Percentiles rank a stretch among this genome's conserved stretches.
Conservation (phyloP, 1,140 invertebrate species). For the Nomia melanderi region DNA sequence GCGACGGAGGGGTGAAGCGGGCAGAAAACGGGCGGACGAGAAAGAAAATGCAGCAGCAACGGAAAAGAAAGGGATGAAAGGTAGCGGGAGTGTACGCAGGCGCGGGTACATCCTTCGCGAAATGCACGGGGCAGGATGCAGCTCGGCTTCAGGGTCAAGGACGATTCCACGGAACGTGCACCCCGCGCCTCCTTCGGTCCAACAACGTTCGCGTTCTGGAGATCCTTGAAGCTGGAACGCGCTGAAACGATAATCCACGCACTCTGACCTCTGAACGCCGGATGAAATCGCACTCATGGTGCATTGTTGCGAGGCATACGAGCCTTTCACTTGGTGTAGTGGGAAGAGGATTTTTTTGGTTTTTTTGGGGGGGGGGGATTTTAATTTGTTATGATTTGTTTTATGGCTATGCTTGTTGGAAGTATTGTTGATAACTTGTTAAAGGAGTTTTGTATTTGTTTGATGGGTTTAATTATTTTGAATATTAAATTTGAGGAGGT, state of each 20-base stretch:
- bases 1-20: background rate
- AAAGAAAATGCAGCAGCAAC: background rate
- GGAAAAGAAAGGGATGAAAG: constrained; percentile 23
- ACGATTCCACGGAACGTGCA: constrained; percentile 60
- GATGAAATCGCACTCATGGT: background rate
- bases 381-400: too few species aligned
- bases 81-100: constrained; percentile 33
- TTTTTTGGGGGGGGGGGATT: too few species aligned
- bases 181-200: constrained; percentile 41
- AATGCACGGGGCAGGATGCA: constrained; percentile 60
- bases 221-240: constrained; percentile 44
- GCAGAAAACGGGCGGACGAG: background rate
- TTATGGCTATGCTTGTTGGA: too few species aligned
- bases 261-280: constrained; percentile 21
- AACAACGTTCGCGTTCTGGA: constrained; percentile 24
- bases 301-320: background rate
- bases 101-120: constrained; percentile 60
- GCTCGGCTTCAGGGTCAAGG: constrained; percentile 67
- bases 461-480: too few species aligned
- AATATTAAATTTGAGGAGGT: too few species aligned
- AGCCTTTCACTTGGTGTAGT: too few species aligned
- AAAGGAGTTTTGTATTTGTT: too few species aligned
- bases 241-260: constrained; percentile 15
- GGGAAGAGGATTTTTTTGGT: too few species aligned
- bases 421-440: too few species aligned